Evolutionary conservation across 2,797 vertebrate species (phyloP).

Genomic region (Gallinago solitaria): DNA sequence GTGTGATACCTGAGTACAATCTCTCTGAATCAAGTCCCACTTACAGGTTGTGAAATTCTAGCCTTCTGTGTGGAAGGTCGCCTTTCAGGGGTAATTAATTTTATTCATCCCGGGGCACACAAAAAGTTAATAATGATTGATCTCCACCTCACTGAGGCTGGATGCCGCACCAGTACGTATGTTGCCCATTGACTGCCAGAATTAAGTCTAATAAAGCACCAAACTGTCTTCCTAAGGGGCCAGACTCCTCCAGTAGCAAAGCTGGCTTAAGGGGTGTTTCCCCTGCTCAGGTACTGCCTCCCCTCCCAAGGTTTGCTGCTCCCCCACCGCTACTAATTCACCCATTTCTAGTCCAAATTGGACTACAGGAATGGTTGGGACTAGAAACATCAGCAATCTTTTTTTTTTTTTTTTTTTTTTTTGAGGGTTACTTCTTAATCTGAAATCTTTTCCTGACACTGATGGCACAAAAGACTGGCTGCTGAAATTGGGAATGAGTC

Average conservation of each 20-base stretch:
- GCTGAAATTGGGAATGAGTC: not conserved
- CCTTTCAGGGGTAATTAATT: not conserved
- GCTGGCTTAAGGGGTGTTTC: not conserved
- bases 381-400: not conserved
- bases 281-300: not conserved
- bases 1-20: not conserved
- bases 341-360: not conserved
- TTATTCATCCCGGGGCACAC: not conserved
- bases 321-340: not conserved
- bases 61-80: not conserved
- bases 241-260: not conserved
- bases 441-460: not conserved
- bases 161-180: not conserved
- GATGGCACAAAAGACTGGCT: not conserved
- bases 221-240: not conserved
- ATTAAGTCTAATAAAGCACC: not conserved
- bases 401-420: not conserved
- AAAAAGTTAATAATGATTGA: not conserved
- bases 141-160: not conserved
- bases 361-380: not conserved
- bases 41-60: not conserved
- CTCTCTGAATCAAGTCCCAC: not conserved
- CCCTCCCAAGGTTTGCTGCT: not conserved
- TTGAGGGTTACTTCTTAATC: not conserved
- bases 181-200: not conserved